phyloP scores from a whole-genome alignment of 2,888 invertebrate genomes.

The Minunthozetes semirufus region DNA sequence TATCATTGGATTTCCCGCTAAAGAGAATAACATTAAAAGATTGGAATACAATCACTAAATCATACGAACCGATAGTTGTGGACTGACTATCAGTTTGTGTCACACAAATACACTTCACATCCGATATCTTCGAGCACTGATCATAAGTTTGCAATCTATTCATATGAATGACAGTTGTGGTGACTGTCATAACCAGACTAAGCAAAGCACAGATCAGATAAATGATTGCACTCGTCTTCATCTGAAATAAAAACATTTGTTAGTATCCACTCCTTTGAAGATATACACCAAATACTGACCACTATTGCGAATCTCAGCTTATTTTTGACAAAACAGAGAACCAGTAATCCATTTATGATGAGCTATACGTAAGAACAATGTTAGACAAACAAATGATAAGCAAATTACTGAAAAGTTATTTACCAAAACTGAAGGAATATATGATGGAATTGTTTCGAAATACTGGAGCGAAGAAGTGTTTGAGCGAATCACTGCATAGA shows the following conservation, averaged over 20 bases:
- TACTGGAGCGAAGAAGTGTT: conserved; percentile 66
- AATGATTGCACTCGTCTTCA: conserved; percentile 5
- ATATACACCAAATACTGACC: conserved; percentile 50
- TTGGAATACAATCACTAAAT: too few relatives aligned
- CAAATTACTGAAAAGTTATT: conserved; percentile 47
- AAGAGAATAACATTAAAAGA: background rate
- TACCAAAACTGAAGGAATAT: conserved; percentile 85
- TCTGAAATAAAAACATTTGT: conserved; percentile 1
- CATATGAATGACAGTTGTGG: conserved; percentile 87
- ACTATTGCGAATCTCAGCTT: conserved; percentile 78
- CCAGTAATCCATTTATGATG: conserved; percentile 75
- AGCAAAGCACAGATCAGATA: conserved; percentile 57
- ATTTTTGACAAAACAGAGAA: conserved; percentile 73
- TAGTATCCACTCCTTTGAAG: too few relatives aligned
- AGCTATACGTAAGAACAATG: conserved; percentile 53
- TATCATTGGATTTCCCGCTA: background rate
- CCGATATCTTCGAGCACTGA: conserved; percentile 62
- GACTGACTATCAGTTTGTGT: background rate
- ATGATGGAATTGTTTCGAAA: conserved; percentile 89
- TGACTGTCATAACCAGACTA: conserved; percentile 78
- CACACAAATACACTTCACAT: too few relatives aligned
- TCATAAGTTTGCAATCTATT: conserved; percentile 71
- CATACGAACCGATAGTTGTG: too few relatives aligned
- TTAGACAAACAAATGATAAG: conserved; percentile 19
- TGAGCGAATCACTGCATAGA: conserved; percentile 69